Conservation (phyloP, 2,797 vertebrate species). For the Lycodopsis pacificus region DNA sequence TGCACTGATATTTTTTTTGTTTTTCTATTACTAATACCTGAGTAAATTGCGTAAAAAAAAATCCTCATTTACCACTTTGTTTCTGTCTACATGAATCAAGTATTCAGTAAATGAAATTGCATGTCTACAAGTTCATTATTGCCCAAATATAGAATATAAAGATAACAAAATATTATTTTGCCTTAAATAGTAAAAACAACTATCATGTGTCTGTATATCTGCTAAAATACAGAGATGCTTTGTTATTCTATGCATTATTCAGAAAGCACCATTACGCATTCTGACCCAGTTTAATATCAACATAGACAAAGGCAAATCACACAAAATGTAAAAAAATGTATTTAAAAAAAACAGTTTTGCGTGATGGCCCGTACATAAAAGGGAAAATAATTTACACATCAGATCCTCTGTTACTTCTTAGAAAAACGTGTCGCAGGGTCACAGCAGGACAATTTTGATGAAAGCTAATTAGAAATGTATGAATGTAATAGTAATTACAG, state of each 20-base stretch:
- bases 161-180: neutral
- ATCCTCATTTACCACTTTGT: neutral
- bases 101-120: neutral
- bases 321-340: neutral
- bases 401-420: constrained; percentile 23
- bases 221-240: constrained; percentile 21
- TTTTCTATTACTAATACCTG: neutral
- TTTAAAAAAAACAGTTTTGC: neutral
- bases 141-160: neutral
- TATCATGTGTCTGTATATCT: constrained; percentile 12
- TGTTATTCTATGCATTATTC: constrained; percentile 64
- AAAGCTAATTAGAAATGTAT: constrained; percentile 60
- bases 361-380: constrained; percentile 11
- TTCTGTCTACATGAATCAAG: neutral
- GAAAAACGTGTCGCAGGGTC: constrained; percentile 30
- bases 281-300: constrained; percentile 51
- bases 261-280: constrained; percentile 28
- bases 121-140: neutral
- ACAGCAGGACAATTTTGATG: constrained; percentile 33
- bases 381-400: constrained; percentile 23
- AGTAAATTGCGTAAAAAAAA: neutral
- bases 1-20: neutral
- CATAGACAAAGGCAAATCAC: constrained; percentile 21
- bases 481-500: constrained; percentile 61
- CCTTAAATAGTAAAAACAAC: constrained; percentile 15